These are phyloP conservation scores for Ylistrum balloti DNA, from an alignment of 1,140 invertebrate genomes.

Conservation along the genomic window DNA sequence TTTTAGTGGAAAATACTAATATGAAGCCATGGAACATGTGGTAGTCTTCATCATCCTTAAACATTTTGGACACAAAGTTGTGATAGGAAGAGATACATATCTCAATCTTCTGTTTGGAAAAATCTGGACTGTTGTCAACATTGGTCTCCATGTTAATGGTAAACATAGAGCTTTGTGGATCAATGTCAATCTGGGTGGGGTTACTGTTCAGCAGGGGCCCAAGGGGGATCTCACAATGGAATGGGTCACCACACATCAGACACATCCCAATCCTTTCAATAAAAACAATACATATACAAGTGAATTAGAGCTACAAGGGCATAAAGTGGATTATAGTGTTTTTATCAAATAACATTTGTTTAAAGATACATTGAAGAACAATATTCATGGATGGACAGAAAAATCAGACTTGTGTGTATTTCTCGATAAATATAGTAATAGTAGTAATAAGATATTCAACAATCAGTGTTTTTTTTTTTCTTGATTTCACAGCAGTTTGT, in stretches of 20 bases:
- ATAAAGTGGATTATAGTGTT: too few relatives aligned
- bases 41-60: constrained; percentile 63
- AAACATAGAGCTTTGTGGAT: constrained; percentile 58
- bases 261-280: constrained; percentile 96
- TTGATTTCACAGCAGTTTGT: too few relatives aligned
- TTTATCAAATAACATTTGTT: too few relatives aligned
- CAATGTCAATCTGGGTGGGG: constrained; percentile 55
- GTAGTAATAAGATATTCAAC: too few relatives aligned
- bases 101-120: constrained; percentile 92
- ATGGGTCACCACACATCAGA: constrained; percentile 98
- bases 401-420: too few relatives aligned
- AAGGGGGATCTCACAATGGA: constrained; percentile 94
- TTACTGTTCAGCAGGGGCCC: constrained; percentile 90
- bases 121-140: constrained; percentile 94
- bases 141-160: constrained; percentile 88
- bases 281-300: constrained; percentile 56
- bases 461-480: too few relatives aligned
- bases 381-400: too few relatives aligned
- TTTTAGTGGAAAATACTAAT: constrained; percentile 96
- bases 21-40: constrained; percentile 94
- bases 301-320: too few relatives aligned
- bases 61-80: constrained; percentile 60
- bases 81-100: constrained; percentile 98
- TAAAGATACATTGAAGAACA: too few relatives aligned
- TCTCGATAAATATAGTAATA: too few relatives aligned